Evolutionary conservation across 2,113 vertebrate genomes (phyloP), one percentile per base, ranked within the genome.

Genomic region (Grallaria varia): DNA sequence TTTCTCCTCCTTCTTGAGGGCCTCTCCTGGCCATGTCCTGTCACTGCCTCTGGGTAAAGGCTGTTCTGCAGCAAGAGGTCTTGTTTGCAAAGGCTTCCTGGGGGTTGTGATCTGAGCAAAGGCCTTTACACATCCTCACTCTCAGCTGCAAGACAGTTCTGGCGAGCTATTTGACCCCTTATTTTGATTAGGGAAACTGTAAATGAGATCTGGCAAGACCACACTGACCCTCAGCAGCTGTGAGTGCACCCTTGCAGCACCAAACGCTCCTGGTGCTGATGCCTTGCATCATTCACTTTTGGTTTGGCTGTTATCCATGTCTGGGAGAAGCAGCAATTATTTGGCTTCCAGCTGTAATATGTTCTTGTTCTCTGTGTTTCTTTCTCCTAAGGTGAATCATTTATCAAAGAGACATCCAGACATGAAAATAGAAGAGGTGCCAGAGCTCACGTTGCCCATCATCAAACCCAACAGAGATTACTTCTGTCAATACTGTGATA

Each of bases 381-480:
- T 84, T 84, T 87, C 30, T 76, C 66, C 78, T 93, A 66, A 99
- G 99, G 99, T 99, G 35, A 99, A 99, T 98, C 99, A 99, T 97
- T 97, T 99, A 96, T 99, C 99, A 88, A 99, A 99, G 96, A 98
- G 99, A 52, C 99, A 99, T 95, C 99, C 99, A 47, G 99, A 99
- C 93, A 99, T 99, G 99, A 98, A 99, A 88, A 99, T 99, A 63
- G 99, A 99, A 79, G 99, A 99, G 60, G 99, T 99, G 88, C 99
- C 99, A 12, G 99, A 99, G 97, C 97, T 99, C 77, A 99, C 99
- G 0, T 96, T 99, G 81, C 99, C 99, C 82, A 99, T 99, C 96
- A 99, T 99, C 97, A 99, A 99, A 90, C 99, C 99, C 94, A 99
- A 99, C 98, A 98, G 99, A 37, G 99, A 99, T 95, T 99, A 99